Percentiles rank a stretch among this genome's conserved stretches.
Evolutionary conservation across 1,140 invertebrate species (phyloP).

Genomic region (Penaeus chinensis): DNA sequence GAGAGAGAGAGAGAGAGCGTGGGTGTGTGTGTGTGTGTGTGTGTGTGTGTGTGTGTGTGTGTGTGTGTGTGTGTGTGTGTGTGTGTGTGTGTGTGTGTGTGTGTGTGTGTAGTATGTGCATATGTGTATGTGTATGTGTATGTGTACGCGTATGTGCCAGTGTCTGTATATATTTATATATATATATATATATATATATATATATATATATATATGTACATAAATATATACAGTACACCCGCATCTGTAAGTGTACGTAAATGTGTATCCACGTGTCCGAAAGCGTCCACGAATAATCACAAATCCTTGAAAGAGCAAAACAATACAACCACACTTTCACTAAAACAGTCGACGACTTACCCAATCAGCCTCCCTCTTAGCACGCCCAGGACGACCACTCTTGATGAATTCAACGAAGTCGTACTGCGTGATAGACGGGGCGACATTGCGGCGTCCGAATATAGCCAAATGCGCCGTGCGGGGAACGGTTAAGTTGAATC

Average conservation of each 20-base stretch:
- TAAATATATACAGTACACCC: not conserved
- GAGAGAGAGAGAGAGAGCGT: slow-evolving; percentile 7
- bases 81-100: slow-evolving; percentile 4
- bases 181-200: not conserved
- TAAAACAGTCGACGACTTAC: slow-evolving; percentile 10
- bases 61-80: slow-evolving; percentile 22
- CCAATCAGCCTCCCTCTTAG: slow-evolving; percentile 46
- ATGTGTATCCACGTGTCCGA: not conserved
- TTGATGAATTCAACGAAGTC: slow-evolving; percentile 94
- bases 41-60: slow-evolving; percentile 22
- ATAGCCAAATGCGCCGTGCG: slow-evolving; percentile 93
- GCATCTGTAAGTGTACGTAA: not conserved
- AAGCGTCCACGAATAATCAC: not conserved
- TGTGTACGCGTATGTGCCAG: not conserved
- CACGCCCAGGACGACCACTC: slow-evolving; percentile 51
- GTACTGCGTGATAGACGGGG: slow-evolving; percentile 93
- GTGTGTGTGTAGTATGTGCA: not conserved
- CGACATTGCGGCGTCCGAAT: slow-evolving; percentile 90
- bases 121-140: slow-evolving; percentile 12
- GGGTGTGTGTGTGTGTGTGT: slow-evolving; percentile 13
- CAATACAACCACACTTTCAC: not conserved
- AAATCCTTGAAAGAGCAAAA: too few species aligned
- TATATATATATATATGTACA: not conserved
- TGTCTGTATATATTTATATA: not conserved
- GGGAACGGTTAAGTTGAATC: slow-evolving; percentile 87